Evolutionary conservation across 2,113 vertebrate species (phyloP), one percentile per base, ranked within the genome.

Genomic region (Setophaga kirtlandii): DNA sequence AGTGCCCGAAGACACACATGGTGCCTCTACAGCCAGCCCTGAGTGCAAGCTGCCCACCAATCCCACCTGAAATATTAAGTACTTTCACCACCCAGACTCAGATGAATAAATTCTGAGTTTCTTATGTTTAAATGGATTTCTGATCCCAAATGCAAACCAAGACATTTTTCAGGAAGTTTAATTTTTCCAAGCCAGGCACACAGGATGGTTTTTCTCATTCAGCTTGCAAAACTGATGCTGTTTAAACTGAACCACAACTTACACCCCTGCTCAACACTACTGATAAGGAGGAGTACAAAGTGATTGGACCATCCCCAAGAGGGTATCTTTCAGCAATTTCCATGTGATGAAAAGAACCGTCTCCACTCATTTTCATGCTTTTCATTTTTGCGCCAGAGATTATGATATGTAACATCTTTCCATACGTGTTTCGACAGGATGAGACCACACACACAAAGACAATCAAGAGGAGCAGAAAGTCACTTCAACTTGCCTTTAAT

Each of bases 391-490:
- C 28, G 24, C n/a, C 74, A 60, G 49, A 68, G 33, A 41, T 83
- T 77, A 49, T 15, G 33, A 49, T 25, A 22, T 4, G 22, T 49
- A 52, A 65, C 8, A 2, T 7, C 73, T 47, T 79, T 76, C 78
- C 42, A 30, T n/a, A 39, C 3, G 0, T 8, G 21, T n/a, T 70
- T 19, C 7, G 2, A 80, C 35, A 67, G 23, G 15, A 49, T 11
- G 33, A 88, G 52, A 55, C 46, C 47, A 62, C 56, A n/a, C 0
- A 0, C 49, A 68, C 12, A 85, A 69, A 83, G 89, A 58, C 28
- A 88, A 85, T 68, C 64, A 60, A 64, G 56, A 67, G 39, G 37
- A 92, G 59, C 70, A 93, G 59, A 83, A 93, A 90, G 60, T n/a
- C 52, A 50, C 47, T 86, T 90, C 68, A 74, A 18, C 28, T 68